These are phyloP conservation scores for Norana najaformis DNA, from an alignment of 2,888 invertebrate genomes.

Conservation along the genomic window DNA sequence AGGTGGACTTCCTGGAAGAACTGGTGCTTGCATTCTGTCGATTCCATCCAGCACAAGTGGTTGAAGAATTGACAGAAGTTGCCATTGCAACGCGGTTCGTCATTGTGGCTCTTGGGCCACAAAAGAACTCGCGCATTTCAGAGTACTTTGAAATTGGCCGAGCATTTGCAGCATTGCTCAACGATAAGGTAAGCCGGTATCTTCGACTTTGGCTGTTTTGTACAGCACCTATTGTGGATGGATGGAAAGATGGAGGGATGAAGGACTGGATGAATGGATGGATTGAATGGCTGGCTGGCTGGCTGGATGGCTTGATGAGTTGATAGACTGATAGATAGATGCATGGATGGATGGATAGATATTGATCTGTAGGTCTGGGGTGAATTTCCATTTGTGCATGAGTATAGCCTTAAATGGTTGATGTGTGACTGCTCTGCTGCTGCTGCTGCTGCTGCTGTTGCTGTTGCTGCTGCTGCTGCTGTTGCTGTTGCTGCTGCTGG, in stretches of 20 bases:
- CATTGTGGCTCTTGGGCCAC: slow-evolving; percentile 72
- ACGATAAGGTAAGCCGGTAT: slow-evolving; percentile 76
- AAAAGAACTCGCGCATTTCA: slow-evolving; percentile 59
- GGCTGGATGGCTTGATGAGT: neutral
- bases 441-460: neutral
- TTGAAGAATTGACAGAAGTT: slow-evolving; percentile 44
- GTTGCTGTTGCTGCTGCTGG: too few species aligned
- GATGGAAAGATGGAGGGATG: neutral
- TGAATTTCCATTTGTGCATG: neutral
- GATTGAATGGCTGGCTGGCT: neutral
- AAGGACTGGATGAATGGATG: neutral
- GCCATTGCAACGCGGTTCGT: slow-evolving; percentile 39
- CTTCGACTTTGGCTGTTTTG: neutral
- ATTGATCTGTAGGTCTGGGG: neutral
- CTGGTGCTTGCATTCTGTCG: slow-evolving; percentile 42
- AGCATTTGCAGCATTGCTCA: slow-evolving; percentile 94
- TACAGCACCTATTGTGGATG: neutral
- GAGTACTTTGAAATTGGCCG: slow-evolving; percentile 93
- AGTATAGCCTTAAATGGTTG: neutral
- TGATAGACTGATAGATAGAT: neutral
- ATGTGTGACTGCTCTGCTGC: too few species aligned
- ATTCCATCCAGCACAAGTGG: slow-evolving; percentile 35
- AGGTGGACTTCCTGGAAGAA: slow-evolving; percentile 62
- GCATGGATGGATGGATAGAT: neutral
- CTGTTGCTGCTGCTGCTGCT: too few species aligned